These are phyloP conservation scores for Brachionus paranguensis DNA, from an alignment of 1,140 invertebrate genomes.

Conservation along the genomic window DNA sequence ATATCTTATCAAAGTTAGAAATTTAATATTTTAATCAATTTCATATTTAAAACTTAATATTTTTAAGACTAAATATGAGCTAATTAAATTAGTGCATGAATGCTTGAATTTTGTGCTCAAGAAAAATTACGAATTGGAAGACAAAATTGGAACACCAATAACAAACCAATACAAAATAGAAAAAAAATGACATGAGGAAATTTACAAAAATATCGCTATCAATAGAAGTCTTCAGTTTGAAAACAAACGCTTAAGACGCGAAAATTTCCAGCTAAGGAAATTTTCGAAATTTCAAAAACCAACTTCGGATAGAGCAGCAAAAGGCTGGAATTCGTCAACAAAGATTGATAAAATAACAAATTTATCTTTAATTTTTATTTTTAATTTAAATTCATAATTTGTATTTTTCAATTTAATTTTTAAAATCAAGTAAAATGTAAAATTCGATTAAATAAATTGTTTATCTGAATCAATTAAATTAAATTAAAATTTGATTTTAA, in stretches of 20 bases:
- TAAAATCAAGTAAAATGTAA: too few species aligned
- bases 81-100: neutral
- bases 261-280: neutral
- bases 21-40: neutral
- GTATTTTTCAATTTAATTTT: too few species aligned
- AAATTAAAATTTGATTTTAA: too few species aligned
- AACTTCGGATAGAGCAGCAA: neutral
- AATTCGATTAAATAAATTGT: too few species aligned
- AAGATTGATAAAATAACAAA: neutral
- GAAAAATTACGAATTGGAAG: neutral
- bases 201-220: neutral
- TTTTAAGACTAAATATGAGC: neutral
- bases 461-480: too few species aligned
- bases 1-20: neutral
- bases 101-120: neutral
- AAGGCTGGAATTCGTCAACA: neutral
- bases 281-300: neutral
- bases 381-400: neutral
- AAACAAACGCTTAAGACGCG: neutral
- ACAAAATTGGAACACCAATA: neutral
- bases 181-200: neutral
- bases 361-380: too few species aligned
- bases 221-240: neutral
- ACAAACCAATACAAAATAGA: neutral
- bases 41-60: neutral